Evolutionary conservation across 2,797 vertebrate species (phyloP).

Genomic region (Oryzias sinensis): DNA sequence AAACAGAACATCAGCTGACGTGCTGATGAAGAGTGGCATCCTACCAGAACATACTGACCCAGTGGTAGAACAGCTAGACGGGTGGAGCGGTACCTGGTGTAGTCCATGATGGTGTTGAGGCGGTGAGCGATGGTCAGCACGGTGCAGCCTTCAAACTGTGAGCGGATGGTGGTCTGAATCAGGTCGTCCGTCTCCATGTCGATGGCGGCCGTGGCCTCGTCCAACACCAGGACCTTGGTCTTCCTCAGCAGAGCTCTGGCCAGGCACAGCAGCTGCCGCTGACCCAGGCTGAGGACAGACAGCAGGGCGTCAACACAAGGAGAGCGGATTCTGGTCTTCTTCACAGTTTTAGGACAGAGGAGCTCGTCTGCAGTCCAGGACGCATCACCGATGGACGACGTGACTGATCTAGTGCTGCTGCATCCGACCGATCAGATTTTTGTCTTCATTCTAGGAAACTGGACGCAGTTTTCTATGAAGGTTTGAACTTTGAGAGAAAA

Average conservation of each 20-base stretch:
- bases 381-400: no score
- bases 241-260: constrained; percentile 93
- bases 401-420: no score
- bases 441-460: no score
- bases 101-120: constrained; percentile 97
- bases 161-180: constrained; percentile 93
- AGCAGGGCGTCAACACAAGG: background rate
- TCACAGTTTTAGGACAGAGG: no score
- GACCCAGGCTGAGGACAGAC: constrained; percentile 81
- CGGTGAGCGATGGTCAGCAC: constrained; percentile 95
- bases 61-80: background rate
- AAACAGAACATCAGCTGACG: no score
- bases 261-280: constrained; percentile 92
- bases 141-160: constrained; percentile 89
- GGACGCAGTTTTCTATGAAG: no score
- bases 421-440: no score
- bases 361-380: no score
- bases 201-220: constrained; percentile 95
- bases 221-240: constrained; percentile 91
- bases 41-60: no score
- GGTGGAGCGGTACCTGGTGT: constrained; percentile 73
- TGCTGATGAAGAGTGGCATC: no score
- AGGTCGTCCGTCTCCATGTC: constrained; percentile 93
- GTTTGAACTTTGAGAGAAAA: no score
- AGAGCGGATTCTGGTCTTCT: no score